phyloP scores from a whole-genome alignment of 2,797 vertebrate genomes.

The Austrolebias charrua region DNA sequence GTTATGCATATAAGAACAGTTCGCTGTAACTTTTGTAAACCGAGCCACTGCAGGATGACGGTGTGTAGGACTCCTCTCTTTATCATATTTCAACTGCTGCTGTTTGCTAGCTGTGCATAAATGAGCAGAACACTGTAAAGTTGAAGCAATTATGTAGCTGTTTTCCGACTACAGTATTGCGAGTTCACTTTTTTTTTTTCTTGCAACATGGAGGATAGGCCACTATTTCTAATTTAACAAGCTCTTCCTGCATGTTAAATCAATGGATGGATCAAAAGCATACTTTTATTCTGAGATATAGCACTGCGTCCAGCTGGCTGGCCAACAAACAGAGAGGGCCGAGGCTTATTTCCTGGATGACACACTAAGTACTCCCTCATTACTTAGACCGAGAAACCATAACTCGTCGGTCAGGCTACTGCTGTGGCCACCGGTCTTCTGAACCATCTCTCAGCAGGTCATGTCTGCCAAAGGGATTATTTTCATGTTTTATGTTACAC shows the following conservation, averaged over 20 bases:
- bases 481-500: slow-evolving; percentile 51
- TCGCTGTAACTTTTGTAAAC: slow-evolving; percentile 34
- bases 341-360: slow-evolving; percentile 63
- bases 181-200: not conserved
- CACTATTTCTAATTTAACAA: slow-evolving; percentile 51
- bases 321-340: slow-evolving; percentile 56
- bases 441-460: slow-evolving; percentile 42
- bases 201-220: slow-evolving; percentile 45
- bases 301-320: slow-evolving; percentile 65
- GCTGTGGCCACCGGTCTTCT: slow-evolving; percentile 40
- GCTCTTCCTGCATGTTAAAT: slow-evolving; percentile 46
- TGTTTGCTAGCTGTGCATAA: slow-evolving; percentile 54
- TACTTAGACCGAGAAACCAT: slow-evolving; percentile 62
- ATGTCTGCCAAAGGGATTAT: slow-evolving; percentile 40
- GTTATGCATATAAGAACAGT: slow-evolving; percentile 45
- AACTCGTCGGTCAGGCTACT: slow-evolving; percentile 62
- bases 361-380: slow-evolving; percentile 72
- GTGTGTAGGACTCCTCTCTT: slow-evolving; percentile 16
- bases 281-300: slow-evolving; percentile 58
- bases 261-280: slow-evolving; percentile 34
- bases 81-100: slow-evolving; percentile 37
- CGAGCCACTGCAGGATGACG: slow-evolving; percentile 35
- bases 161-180: slow-evolving; percentile 33
- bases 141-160: slow-evolving; percentile 28
- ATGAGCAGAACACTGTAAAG: slow-evolving; percentile 24